Conservation (phyloP, 1,140 invertebrate species). For the Drosophila sucinea region DNA sequence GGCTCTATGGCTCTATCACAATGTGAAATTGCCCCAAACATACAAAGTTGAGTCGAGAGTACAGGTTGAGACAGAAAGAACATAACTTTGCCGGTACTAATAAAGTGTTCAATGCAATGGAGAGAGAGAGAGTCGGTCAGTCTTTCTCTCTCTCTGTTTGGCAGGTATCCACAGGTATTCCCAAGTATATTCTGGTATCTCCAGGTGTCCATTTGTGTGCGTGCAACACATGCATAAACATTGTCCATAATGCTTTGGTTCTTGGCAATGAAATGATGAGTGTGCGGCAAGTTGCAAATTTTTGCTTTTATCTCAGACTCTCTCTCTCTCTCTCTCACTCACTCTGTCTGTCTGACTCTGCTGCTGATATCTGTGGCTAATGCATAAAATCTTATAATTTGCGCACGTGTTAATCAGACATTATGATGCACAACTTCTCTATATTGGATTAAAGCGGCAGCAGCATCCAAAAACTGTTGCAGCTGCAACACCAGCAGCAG, state of each 20-base stretch:
- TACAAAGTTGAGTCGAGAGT: background rate
- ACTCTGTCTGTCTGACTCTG: background rate
- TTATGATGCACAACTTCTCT: constrained; percentile 54
- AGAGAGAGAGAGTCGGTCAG: background rate
- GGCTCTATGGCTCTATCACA: constrained; percentile 3
- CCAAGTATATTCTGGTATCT: background rate
- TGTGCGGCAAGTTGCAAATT: constrained; percentile 65
- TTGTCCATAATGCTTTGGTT: constrained; percentile 55
- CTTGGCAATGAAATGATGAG: constrained; percentile 47
- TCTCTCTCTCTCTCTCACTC: background rate
- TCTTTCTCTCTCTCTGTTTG: too few relatives aligned
- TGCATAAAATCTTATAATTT: constrained; percentile 82
- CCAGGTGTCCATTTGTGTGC: constrained; percentile 55
- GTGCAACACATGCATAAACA: constrained; percentile 73
- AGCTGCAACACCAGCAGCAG: constrained; percentile 42
- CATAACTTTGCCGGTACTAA: constrained; percentile 9
- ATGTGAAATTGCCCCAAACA: background rate
- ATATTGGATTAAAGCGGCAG: constrained; percentile 40
- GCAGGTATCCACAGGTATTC: background rate
- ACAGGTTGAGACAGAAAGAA: background rate
- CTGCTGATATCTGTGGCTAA: constrained; percentile 77
- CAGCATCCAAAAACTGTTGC: constrained; percentile 18
- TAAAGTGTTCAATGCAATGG: constrained; percentile 12
- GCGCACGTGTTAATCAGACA: constrained; percentile 81
- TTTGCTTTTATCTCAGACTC: constrained; percentile 71